Conservation (phyloP, 2,797 vertebrate species). For the Aldrovandia affinis region DNA sequence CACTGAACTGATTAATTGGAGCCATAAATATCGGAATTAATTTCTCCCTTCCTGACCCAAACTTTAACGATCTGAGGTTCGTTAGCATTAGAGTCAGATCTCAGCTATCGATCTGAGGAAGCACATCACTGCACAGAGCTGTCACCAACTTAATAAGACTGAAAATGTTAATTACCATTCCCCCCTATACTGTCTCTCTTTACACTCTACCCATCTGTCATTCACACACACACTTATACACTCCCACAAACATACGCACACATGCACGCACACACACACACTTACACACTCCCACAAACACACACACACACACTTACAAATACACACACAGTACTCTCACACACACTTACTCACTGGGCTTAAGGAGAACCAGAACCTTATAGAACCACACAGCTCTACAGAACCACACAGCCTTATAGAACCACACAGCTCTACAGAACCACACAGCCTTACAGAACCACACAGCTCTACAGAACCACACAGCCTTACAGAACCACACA, state of each 20-base stretch:
- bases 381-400: not conserved
- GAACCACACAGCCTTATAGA: not conserved
- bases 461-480: too few relatives aligned
- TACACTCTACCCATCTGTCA: conserved; percentile 41
- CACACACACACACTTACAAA: conserved; percentile 17
- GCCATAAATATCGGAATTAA: conserved; percentile 73
- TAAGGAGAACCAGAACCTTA: too few relatives aligned
- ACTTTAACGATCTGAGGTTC: conserved; percentile 69
- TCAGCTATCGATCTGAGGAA: conserved; percentile 65
- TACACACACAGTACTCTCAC: conserved; percentile 34
- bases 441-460: too few relatives aligned
- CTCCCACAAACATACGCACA: conserved; percentile 28
- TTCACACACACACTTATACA: conserved; percentile 31
- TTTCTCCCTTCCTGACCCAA: conserved; percentile 64
- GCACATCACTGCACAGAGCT: conserved; percentile 59
- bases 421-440: too few relatives aligned
- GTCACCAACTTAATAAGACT: conserved; percentile 60
- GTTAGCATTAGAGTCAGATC: conserved; percentile 72
- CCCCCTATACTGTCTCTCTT: conserved; percentile 31
- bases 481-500: conserved; percentile 20
- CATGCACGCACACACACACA: conserved; percentile 29
- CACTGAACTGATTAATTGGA: conserved; percentile 67
- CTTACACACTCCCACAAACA: conserved; percentile 16
- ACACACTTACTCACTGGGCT: conserved; percentile 15
- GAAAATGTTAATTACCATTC: conserved; percentile 55